phyloP scores from a whole-genome alignment of 2,888 invertebrate genomes.

The Drosophila ustulata region DNA sequence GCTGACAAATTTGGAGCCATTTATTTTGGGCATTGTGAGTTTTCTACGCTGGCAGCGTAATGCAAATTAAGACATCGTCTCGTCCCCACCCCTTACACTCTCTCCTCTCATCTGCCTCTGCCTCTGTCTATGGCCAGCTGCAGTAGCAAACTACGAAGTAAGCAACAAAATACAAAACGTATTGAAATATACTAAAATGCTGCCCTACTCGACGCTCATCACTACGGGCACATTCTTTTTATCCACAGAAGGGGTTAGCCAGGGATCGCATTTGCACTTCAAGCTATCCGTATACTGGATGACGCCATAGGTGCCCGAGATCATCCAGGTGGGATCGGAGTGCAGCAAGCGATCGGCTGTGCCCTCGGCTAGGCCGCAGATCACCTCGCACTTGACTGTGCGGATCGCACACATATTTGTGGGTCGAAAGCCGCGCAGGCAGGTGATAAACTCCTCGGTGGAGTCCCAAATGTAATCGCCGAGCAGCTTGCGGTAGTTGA shows the following conservation, averaged over 20 bases:
- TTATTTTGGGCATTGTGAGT: slow-evolving; percentile 59
- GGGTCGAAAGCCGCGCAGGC: slow-evolving; percentile 90
- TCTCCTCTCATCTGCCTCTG: not conserved
- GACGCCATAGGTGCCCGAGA: slow-evolving; percentile 92
- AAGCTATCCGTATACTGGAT: slow-evolving; percentile 87
- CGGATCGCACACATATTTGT: slow-evolving; percentile 93
- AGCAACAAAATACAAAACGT: slow-evolving; percentile 16
- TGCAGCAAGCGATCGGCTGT: slow-evolving; percentile 86
- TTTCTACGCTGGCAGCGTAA: slow-evolving; percentile 59
- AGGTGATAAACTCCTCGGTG: slow-evolving; percentile 87
- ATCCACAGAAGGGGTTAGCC: too few species aligned
- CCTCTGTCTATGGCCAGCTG: slow-evolving; percentile 9
- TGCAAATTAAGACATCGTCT: slow-evolving; percentile 67
- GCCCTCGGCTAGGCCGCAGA: slow-evolving; percentile 91
- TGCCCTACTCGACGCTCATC: too few species aligned
- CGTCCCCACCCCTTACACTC: too few species aligned
- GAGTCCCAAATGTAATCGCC: slow-evolving; percentile 94
- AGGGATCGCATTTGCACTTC: slow-evolving; percentile 54
- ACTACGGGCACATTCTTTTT: too few species aligned
- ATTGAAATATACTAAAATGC: not conserved
- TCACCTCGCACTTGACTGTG: slow-evolving; percentile 95
- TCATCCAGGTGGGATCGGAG: slow-evolving; percentile 91
- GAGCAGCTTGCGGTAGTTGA: slow-evolving; percentile 97
- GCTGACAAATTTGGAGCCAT: slow-evolving; percentile 81
- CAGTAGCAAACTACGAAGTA: slow-evolving; percentile 40